Evolutionary conservation across 2,797 vertebrate species (phyloP).

Genomic region (Oreortyx pictus): DNA sequence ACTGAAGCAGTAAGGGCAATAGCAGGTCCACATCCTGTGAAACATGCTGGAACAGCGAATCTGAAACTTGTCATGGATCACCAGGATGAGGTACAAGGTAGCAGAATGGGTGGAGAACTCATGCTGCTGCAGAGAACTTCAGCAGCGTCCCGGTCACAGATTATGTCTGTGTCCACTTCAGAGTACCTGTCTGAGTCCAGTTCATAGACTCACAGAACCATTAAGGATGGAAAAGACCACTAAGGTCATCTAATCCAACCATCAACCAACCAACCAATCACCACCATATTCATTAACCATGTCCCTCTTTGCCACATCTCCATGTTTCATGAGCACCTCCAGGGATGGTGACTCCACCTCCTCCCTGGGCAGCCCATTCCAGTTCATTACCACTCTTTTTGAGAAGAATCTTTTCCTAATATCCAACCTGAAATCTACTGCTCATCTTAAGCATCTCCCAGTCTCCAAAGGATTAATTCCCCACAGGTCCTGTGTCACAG

Average conservation of each 20-base stretch:
- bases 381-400: no score
- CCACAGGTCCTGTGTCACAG: background rate
- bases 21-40: background rate
- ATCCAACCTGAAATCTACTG: background rate
- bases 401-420: no score
- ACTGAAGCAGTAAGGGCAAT: background rate
- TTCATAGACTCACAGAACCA: background rate
- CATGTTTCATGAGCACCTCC: no score
- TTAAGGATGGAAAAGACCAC: no score
- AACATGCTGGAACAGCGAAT: background rate
- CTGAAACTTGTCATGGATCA: background rate
- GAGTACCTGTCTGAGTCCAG: background rate
- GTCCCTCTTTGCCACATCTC: no score
- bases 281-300: no score
- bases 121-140: background rate
- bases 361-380: no score
- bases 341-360: no score
- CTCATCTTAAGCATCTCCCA: background rate
- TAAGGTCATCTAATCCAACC: no score
- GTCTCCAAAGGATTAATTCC: background rate
- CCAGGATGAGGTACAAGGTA: background rate
- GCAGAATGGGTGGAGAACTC: background rate
- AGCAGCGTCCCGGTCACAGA: background rate
- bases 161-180: background rate
- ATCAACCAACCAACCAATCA: no score